Evolutionary conservation across 1,140 invertebrate species (phyloP).

Genomic region (Drosophila dunni): DNA sequence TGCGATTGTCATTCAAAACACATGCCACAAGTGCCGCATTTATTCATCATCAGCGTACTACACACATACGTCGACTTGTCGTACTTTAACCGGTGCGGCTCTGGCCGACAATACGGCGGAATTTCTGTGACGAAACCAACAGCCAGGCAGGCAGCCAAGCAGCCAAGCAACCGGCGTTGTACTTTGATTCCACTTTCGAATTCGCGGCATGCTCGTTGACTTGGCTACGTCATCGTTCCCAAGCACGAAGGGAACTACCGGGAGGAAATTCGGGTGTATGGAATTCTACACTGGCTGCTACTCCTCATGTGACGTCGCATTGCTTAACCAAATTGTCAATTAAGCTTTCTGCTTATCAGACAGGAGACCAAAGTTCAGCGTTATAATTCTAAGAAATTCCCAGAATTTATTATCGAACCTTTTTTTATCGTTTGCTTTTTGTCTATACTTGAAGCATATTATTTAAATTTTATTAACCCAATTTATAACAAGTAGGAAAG

Average conservation of each 20-base stretch:
- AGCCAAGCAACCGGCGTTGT: constrained; percentile 31
- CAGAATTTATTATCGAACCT: neutral
- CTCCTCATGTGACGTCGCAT: constrained; percentile 25
- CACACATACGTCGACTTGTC: neutral
- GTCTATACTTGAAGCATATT: neutral
- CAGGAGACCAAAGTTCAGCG: constrained; percentile 13
- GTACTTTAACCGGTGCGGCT: constrained; percentile 58
- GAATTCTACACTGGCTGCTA: neutral
- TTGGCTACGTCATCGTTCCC: constrained; percentile 24
- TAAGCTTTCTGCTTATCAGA: constrained; percentile 29
- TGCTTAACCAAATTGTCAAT: constrained; percentile 34
- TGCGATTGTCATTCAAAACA: constrained; percentile 61
- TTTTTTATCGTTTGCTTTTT: neutral
- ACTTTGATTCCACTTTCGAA: constrained; percentile 64
- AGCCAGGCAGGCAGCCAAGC: neutral
- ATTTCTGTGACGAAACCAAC: constrained; percentile 77
- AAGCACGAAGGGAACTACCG: neutral
- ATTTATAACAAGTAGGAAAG: no score
- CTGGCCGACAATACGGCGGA: constrained; percentile 65
- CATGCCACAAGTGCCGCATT: constrained; percentile 33
- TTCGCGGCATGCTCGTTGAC: constrained; percentile 26
- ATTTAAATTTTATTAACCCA: constrained; percentile 10
- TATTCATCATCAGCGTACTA: constrained; percentile 29
- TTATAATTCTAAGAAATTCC: constrained; percentile 8
- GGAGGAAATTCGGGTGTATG: neutral